Conservation (phyloP, 1,140 invertebrate genomes). For the Aphaenogaster floridana region DNA sequence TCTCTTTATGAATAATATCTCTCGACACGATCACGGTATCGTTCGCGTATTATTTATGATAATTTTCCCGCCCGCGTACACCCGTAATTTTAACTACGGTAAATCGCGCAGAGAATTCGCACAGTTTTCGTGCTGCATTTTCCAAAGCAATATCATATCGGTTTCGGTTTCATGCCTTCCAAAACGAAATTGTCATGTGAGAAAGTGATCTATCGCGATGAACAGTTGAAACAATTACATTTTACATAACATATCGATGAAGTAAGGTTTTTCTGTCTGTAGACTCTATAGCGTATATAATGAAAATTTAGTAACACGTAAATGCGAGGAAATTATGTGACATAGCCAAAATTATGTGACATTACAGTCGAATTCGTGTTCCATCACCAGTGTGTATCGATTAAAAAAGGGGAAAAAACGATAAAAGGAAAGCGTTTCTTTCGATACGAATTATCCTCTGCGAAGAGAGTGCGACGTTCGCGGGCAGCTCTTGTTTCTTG, state of each 20-base stretch:
- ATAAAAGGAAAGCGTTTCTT: conserved; percentile 31
- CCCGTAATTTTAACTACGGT: neutral
- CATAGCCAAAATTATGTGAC: conserved; percentile 34
- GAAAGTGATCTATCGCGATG: conserved; percentile 34
- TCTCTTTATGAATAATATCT: conserved; percentile 17
- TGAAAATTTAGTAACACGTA: conserved; percentile 70
- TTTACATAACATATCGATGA: conserved; percentile 76
- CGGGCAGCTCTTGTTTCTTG: conserved; percentile 58
- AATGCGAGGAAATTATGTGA: conserved; percentile 56
- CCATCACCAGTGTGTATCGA: conserved; percentile 59
- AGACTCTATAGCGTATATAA: conserved; percentile 66
- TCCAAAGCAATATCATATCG: conserved; percentile 13
- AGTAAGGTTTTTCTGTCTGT: conserved; percentile 61
- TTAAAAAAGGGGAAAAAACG: conserved; percentile 8
- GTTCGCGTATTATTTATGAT: neutral
- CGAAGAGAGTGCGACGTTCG: conserved; percentile 41
- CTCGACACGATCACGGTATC: neutral
- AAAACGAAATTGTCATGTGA: conserved; percentile 40
- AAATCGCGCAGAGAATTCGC: conserved; percentile 9
- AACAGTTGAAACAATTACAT: conserved; percentile 65
- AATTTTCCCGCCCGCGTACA: neutral
- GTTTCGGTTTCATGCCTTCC: conserved; percentile 75
- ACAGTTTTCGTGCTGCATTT: neutral
- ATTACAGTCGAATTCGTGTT: conserved; percentile 65
- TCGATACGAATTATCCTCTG: conserved; percentile 35